A percentile compares a stretch with the other conserved stretches of the same genome.
Conservation (phyloP, 2,888 invertebrate genomes). For the Rhorus exstirpatorius region DNA sequence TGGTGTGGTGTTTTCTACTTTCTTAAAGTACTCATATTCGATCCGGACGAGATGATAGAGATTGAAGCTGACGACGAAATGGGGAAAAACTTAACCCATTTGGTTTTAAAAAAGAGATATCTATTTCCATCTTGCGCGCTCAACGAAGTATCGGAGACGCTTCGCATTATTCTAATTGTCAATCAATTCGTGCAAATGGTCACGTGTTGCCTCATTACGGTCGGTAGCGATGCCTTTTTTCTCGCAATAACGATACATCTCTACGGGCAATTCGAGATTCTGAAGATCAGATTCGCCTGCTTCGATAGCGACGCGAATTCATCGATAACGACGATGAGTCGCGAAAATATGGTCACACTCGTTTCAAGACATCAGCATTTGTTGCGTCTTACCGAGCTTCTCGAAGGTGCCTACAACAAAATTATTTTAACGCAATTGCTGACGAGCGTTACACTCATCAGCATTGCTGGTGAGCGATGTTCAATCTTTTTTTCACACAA, state of each 20-base stretch:
- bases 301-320: constrained; percentile 49
- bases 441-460: constrained; percentile 70
- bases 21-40: constrained; percentile 63
- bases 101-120: constrained; percentile 58
- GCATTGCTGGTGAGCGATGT: constrained; percentile 67
- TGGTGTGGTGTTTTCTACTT: constrained; percentile 62
- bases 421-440: constrained; percentile 73
- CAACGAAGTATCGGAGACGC: constrained; percentile 62
- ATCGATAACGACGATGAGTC: constrained; percentile 45
- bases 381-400: constrained; percentile 62
- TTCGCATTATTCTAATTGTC: too few species aligned
- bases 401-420: constrained; percentile 71
- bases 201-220: constrained; percentile 66
- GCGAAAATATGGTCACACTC: constrained; percentile 54
- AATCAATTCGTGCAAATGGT: constrained; percentile 68
- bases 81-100: constrained; percentile 42
- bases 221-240: constrained; percentile 73
- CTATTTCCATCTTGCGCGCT: constrained; percentile 71
- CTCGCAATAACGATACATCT: constrained; percentile 74
- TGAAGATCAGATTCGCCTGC: constrained; percentile 70
- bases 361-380: constrained; percentile 70
- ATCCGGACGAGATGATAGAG: constrained; percentile 65
- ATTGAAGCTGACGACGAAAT: constrained; percentile 20
- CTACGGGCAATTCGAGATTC: constrained; percentile 76
- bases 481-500: not conserved